Evolutionary conservation across 2,113 vertebrate species (phyloP), one percentile per base, ranked within the genome.

Genomic region (Galemys pyrenaicus): DNA sequence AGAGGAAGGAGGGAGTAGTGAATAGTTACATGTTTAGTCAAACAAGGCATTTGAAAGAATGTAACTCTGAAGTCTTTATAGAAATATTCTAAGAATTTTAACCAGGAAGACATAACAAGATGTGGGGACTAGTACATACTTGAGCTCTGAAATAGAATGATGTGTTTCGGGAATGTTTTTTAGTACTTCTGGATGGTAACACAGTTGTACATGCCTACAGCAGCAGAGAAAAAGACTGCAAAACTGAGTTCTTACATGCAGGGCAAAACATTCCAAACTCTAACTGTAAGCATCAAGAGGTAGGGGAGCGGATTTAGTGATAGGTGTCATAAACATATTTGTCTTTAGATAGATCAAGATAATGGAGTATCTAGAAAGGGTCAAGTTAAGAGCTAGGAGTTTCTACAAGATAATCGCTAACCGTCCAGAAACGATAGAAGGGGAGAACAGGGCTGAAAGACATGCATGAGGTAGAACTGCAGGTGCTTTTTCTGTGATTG

Each of bases 371-470:
- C 0, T 7, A 71, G 12, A 79, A 8, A 7, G 8, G 2, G 1
- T 12, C 68, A 71, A 15, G 37, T 41, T 35, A 77, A 60, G 41
- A 22, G 9, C 5, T 3, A 3, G 17, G 30, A 30, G 2, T 0
- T 11, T n/a, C 60, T 5, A 4, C 0, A 41, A 4, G 26, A 9
- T 15, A 20, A n/a, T 22, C 9, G 10, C 0, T 22, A 49, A 46
- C 0, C 20, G 17, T 4, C 1, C 13, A 71, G n/a, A 35, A 3
- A 35, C 24, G 39, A 6, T 1, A 6, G 19, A 41, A 65, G 44
- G 41, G 11, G 87, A 22, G 16, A 51, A 28, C 4, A 54, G 7
- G 26, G 9, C 9, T 58, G 54, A 68, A 9, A 74, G 11, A 37
- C 5, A 39, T 0, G 6, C 1, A n/a, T 10, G 28, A 28, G 7